phyloP scores from a whole-genome alignment of 2,113 vertebrate species.

The Thamnaconus septentrionalis region DNA sequence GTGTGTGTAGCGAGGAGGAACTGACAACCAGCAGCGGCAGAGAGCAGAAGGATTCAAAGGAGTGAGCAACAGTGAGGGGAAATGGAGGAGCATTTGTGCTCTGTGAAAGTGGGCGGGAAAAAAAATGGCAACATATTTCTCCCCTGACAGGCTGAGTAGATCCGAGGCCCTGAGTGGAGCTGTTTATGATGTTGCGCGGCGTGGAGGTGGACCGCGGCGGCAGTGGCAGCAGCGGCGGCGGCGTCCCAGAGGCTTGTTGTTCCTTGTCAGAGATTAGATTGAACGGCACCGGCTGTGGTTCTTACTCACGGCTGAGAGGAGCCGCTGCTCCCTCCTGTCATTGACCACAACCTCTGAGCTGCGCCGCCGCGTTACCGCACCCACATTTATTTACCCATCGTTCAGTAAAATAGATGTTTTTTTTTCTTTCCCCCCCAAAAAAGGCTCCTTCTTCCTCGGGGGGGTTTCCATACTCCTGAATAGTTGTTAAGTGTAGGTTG shows the following conservation, averaged over 20 bases:
- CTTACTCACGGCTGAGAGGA: slow-evolving; percentile 61
- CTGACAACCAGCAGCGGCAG: slow-evolving; percentile 58
- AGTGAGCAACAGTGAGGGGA: slow-evolving; percentile 55
- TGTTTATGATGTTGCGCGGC: slow-evolving; percentile 70
- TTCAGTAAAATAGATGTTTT: slow-evolving; percentile 36
- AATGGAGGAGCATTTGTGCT: slow-evolving; percentile 56
- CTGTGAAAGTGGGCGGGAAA: slow-evolving; percentile 45
- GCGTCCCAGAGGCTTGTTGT: slow-evolving; percentile 71
- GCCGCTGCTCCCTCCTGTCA: slow-evolving; percentile 48
- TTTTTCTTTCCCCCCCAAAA: slow-evolving; percentile 29
- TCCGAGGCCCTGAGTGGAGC: slow-evolving; percentile 55
- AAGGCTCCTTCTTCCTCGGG: slow-evolving; percentile 19
- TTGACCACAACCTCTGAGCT: slow-evolving; percentile 52
- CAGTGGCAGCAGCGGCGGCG: not conserved
- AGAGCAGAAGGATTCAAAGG: slow-evolving; percentile 53
- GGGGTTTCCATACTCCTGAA: slow-evolving; percentile 25
- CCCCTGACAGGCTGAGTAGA: slow-evolving; percentile 63
- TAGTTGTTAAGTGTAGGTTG: slow-evolving; percentile 15
- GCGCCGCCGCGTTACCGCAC: slow-evolving; percentile 33
- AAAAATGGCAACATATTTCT: slow-evolving; percentile 69
- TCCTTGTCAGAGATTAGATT: slow-evolving; percentile 81
- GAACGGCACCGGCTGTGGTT: slow-evolving; percentile 67
- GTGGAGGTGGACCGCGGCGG: slow-evolving; percentile 50
- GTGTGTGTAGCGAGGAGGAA: slow-evolving; percentile 49
- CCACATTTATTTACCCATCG: slow-evolving; percentile 36